Conservation (phyloP, 1,140 invertebrate species). For the Scaptomyza graminum region DNA sequence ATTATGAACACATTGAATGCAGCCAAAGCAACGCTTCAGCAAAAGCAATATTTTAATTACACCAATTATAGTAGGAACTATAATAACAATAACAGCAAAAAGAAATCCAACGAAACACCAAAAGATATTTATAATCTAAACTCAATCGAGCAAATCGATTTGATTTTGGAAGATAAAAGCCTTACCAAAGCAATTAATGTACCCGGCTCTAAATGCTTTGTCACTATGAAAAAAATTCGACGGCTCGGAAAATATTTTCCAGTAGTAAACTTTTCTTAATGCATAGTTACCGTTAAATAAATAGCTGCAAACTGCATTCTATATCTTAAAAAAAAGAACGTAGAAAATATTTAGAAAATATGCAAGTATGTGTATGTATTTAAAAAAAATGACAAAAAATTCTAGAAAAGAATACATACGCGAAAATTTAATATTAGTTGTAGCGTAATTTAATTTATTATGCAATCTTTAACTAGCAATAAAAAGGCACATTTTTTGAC, state of each 20-base stretch:
- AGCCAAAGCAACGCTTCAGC: constrained; percentile 75
- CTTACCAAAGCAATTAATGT: constrained; percentile 83
- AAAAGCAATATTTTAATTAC: constrained; percentile 78
- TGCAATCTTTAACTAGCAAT: constrained; percentile 55
- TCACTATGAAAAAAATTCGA: constrained; percentile 85
- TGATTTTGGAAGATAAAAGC: constrained; percentile 82
- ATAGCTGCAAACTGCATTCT: constrained; percentile 72
- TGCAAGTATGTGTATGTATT: constrained; percentile 70
- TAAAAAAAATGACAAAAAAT: constrained; percentile 52
- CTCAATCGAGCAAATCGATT: constrained; percentile 83
- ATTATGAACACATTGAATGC: constrained; percentile 72
- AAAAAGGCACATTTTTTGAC: constrained; percentile 53
- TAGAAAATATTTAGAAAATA: constrained; percentile 64
- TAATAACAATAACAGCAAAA: constrained; percentile 52
- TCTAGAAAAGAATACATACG: constrained; percentile 59
- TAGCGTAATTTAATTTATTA: constrained; percentile 72
- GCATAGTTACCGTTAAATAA: constrained; percentile 46
- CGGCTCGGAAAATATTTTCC: constrained; percentile 88
- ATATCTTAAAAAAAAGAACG: constrained; percentile 53
- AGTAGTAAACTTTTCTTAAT: constrained; percentile 84
- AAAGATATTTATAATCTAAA: constrained; percentile 82
- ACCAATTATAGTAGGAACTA: constrained; percentile 62
- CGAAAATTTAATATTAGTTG: constrained; percentile 70
- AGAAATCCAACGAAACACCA: constrained; percentile 80
- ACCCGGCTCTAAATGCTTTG: constrained; percentile 84